Conservation (phyloP, 1,140 invertebrate genomes). For the Drosophila ananassae region DNA sequence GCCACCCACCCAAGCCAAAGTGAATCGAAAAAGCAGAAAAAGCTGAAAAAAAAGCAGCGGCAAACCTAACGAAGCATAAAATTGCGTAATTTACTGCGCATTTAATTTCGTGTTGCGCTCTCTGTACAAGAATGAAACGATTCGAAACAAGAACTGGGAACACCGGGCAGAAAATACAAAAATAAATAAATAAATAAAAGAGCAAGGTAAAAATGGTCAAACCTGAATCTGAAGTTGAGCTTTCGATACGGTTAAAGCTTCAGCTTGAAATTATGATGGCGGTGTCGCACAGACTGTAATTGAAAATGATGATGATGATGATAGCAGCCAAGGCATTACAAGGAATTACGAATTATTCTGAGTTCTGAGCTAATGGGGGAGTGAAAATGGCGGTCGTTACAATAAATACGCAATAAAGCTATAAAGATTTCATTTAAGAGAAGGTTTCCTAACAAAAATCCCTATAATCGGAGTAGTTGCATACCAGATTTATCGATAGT, state of each 20-base stretch:
- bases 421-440: too few relatives aligned
- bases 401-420: too few relatives aligned
- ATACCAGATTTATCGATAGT: slow-evolving; percentile 15
- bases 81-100: slow-evolving; percentile 81
- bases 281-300: slow-evolving; percentile 37
- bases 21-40: slow-evolving; percentile 27
- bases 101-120: slow-evolving; percentile 75
- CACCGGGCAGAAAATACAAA: slow-evolving; percentile 16
- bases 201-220: slow-evolving; percentile 37
- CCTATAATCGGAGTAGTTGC: too few relatives aligned
- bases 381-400: too few relatives aligned
- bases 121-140: slow-evolving; percentile 64
- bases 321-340: background rate
- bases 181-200: slow-evolving; percentile 21
- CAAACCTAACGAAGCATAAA: slow-evolving; percentile 74
- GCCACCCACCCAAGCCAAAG: slow-evolving; percentile 3
- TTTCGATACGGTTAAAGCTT: slow-evolving; percentile 58
- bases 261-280: slow-evolving; percentile 47
- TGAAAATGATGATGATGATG: slow-evolving; percentile 32
- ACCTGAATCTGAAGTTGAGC: slow-evolving; percentile 49
- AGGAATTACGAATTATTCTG: slow-evolving; percentile 53
- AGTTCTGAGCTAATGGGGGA: background rate
- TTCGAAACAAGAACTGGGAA: slow-evolving; percentile 37
- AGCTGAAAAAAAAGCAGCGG: slow-evolving; percentile 23
- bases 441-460: too few relatives aligned